These are phyloP conservation scores for Phalanger gymnotis DNA, from an alignment of 2,797 vertebrate species.

Conservation along the genomic window DNA sequence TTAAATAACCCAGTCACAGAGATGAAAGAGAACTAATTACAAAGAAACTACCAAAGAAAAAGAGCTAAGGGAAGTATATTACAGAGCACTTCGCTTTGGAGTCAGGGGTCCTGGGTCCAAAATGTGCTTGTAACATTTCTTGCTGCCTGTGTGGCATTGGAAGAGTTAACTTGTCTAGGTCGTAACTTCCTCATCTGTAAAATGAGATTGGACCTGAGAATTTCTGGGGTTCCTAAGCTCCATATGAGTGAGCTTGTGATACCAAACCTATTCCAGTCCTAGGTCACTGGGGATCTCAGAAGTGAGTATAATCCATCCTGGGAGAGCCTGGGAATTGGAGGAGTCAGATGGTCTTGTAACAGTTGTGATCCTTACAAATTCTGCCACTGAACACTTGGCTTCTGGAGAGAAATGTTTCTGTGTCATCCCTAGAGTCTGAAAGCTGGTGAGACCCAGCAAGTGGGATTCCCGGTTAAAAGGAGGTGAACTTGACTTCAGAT, in stretches of 20 bases:
- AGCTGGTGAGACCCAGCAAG: not conserved
- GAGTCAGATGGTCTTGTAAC: not conserved
- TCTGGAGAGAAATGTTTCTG: not conserved
- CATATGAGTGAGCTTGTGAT: not conserved
- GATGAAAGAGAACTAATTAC: not conserved
- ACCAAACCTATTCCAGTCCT: not conserved
- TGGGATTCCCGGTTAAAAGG: not conserved
- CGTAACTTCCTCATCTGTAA: not conserved
- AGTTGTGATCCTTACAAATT: not conserved
- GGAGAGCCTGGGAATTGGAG: not conserved
- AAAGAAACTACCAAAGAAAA: not conserved
- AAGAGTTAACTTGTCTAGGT: not conserved
- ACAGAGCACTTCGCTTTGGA: not conserved
- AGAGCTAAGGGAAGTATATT: not conserved
- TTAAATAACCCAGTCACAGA: not conserved
- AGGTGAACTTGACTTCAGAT: not conserved
- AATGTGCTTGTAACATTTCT: not conserved
- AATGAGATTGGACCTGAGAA: not conserved
- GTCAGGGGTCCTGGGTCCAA: not conserved
- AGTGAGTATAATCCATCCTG: not conserved
- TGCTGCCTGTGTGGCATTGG: not conserved
- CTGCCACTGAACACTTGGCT: not conserved
- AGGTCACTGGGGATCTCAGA: not conserved
- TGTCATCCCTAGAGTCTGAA: not conserved
- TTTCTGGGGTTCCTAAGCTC: not conserved